Base-by-base conservation (phyloP, 2,888 invertebrate genomes). In the Liposcelis brunnea region DNA sequence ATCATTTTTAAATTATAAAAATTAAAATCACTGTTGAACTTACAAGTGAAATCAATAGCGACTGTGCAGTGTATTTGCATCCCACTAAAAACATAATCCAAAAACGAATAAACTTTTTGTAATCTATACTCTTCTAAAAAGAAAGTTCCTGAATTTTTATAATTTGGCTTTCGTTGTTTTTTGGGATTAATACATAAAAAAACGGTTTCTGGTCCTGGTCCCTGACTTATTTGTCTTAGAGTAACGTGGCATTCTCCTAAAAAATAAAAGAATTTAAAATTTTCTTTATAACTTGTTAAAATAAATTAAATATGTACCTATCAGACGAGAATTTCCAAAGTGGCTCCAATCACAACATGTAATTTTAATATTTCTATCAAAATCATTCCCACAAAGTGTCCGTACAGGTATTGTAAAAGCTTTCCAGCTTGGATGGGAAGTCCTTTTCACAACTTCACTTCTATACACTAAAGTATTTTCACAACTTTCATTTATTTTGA, bases 11-110 rank as follows among this genome's bases (percentile, higher is more conserved):
- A n/a, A 40, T 8, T 15, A n/a, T n/a, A n/a, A n/a, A n/a, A n/a
- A n/a, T n/a, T n/a, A n/a, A n/a, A n/a, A n/a, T n/a, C n/a, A n/a
- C n/a, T n/a, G n/a, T n/a, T n/a, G n/a, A n/a, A n/a, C 52, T 51
- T 52, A 63, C 63, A 62, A 48, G 67, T 67, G 50, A 67, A 67
- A 53, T 67, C 67, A 47, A 67, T 63, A 18, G 64, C 64, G 49
- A 67, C 59, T 18, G 62, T 60, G 49, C 63, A 65, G 51, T 64
- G 60, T 36, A 67, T 57, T 49, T 66, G 62, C 19, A 63, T 64
- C 37, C 73, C 71, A 40, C 68, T 69, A 49, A 66, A 62, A 37
- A 74, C 63, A 55, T 67, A 74, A 53, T 74, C 74, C 48, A 74
- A 56, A 55, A 74, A 74, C 3, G 70, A 62, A 21, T 40, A 19